Percentiles rank a stretch among this genome's conserved stretches.
Conservation (phyloP, 2,888 invertebrate species). For the Rhogogaster chlorosoma region DNA sequence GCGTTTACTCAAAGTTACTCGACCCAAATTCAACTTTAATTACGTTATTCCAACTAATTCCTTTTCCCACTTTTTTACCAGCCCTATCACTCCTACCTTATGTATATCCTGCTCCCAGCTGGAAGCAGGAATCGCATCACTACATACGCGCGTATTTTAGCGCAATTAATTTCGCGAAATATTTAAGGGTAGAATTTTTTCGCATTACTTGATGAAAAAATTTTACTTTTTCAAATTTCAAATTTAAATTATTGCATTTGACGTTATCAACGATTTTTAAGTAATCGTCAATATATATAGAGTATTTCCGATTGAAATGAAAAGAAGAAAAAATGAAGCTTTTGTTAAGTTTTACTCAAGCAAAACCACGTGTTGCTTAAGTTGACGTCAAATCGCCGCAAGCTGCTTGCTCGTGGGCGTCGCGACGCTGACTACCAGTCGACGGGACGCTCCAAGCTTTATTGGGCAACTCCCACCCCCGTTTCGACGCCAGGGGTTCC, state of each 20-base stretch:
- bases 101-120: constrained; percentile 21
- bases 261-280: not conserved
- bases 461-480: constrained; percentile 55
- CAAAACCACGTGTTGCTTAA: constrained; percentile 42
- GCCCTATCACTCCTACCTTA: constrained; percentile 1
- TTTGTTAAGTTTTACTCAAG: constrained; percentile 9
- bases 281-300: not conserved
- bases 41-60: not conserved
- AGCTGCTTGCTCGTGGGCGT: constrained; percentile 57
- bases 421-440: constrained; percentile 63
- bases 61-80: not conserved
- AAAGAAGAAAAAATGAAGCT: not conserved
- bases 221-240: not conserved
- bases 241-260: not conserved
- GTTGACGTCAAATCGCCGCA: constrained; percentile 41
- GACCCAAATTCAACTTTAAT: not conserved
- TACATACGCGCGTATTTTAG: constrained; percentile 13
- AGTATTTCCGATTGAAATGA: not conserved
- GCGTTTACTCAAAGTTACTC: not conserved
- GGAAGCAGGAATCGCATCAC: constrained; percentile 39
- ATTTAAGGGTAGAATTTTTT: not conserved
- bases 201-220: not conserved
- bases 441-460: constrained; percentile 58
- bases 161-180: not conserved
- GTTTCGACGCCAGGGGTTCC: constrained; percentile 18